These are phyloP conservation scores for Nebria salina DNA, from an alignment of 2,888 invertebrate genomes.

Conservation along the genomic window DNA sequence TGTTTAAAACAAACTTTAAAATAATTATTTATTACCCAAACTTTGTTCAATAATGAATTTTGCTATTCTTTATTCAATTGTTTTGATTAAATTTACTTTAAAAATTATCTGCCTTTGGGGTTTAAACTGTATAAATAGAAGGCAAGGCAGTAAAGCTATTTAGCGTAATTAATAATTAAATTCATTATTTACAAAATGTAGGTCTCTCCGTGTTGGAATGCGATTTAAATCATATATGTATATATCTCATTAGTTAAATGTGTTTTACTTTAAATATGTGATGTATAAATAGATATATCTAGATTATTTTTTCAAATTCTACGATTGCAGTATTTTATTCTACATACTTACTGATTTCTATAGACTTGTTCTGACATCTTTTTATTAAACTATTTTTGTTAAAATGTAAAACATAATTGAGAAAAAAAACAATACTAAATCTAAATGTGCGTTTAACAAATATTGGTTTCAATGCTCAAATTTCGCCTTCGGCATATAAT, in stretches of 20 bases:
- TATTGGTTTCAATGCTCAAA: too few relatives aligned
- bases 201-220: not conserved
- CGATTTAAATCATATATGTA: not conserved
- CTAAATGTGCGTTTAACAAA: too few relatives aligned
- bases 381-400: not conserved
- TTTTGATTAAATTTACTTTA: too few relatives aligned
- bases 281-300: not conserved
- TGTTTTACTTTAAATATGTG: not conserved
- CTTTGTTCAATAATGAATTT: not conserved
- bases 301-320: not conserved
- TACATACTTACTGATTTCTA: not conserved
- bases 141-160: not conserved
- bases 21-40: not conserved
- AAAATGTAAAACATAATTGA: too few relatives aligned
- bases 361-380: not conserved
- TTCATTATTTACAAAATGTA: not conserved
- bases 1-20: conserved; percentile 7
- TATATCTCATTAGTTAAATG: not conserved
- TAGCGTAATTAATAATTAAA: not conserved
- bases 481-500: too few relatives aligned
- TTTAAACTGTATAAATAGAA: not conserved
- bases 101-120: too few relatives aligned
- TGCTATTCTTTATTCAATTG: too few relatives aligned
- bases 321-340: not conserved
- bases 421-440: too few relatives aligned